Evolutionary conservation across 2,797 vertebrate genomes (phyloP).

Genomic region (Phoeniculus purpureus): DNA sequence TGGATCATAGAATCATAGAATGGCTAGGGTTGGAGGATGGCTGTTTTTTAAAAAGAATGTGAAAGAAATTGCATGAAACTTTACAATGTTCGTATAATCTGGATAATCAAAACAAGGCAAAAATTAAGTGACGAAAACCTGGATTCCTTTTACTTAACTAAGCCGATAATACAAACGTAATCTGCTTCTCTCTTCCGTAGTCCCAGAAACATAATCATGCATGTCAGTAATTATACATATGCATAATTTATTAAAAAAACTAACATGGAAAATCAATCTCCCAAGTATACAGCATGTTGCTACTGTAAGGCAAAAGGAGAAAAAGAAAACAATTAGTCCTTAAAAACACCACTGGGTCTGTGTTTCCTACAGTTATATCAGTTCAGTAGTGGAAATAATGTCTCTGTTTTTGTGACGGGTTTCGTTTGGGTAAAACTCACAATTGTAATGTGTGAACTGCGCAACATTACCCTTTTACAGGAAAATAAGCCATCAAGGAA

Average conservation of each 20-base stretch:
- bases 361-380: neutral
- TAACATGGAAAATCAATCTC: neutral
- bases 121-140: neutral
- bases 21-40: neutral
- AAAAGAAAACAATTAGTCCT: conserved; percentile 18
- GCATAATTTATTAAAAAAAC: neutral
- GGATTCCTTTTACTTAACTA: neutral
- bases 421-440: neutral
- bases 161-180: neutral
- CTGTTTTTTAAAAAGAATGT: neutral
- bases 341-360: conserved; percentile 5
- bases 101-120: neutral
- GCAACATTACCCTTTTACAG: neutral
- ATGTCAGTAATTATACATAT: neutral
- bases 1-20: neutral
- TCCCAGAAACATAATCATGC: neutral
- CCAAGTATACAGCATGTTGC: neutral
- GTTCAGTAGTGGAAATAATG: neutral
- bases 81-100: neutral
- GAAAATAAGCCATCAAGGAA: conserved; percentile 45
- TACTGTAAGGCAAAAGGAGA: neutral
- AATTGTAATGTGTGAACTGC: neutral
- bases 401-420: neutral
- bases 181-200: neutral
- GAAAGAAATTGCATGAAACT: neutral